Percentiles rank a stretch among this genome's conserved stretches.
Evolutionary conservation across 2,797 vertebrate species (phyloP).

Genomic region (Sardinella longiceps): DNA sequence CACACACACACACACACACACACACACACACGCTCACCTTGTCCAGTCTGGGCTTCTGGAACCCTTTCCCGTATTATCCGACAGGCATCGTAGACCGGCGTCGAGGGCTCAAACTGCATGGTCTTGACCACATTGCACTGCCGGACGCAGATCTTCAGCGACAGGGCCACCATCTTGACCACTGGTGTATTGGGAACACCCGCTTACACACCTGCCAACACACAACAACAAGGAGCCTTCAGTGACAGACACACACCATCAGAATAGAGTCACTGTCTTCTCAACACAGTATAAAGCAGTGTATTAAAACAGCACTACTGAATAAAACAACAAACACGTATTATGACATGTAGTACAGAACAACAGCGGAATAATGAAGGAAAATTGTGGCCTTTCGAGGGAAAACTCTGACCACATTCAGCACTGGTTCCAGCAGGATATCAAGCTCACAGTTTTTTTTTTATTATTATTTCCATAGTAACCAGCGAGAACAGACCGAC

Average conservation of each 20-base stretch:
- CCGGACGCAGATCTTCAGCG: conserved; percentile 96
- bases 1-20: background rate
- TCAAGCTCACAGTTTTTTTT: background rate
- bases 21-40: conserved; percentile 76
- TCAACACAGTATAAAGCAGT: too few species aligned
- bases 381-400: background rate
- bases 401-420: background rate
- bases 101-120: conserved; percentile 97
- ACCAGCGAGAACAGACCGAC: background rate
- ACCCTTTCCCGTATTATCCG: conserved; percentile 94
- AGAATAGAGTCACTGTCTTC: too few species aligned
- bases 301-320: too few species aligned
- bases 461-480: conserved; percentile 13
- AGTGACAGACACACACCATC: background rate
- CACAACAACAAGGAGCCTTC: conserved; percentile 25
- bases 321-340: background rate
- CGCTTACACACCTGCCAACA: conserved; percentile 65
- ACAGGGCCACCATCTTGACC: conserved; percentile 93
- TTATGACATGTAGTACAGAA: background rate
- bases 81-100: conserved; percentile 95
- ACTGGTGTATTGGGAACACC: conserved; percentile 58
- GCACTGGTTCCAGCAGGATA: background rate
- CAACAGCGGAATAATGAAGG: background rate
- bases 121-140: conserved; percentile 99
- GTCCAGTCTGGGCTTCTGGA: conserved; percentile 92